Evolutionary conservation across 2,113 vertebrate genomes (phyloP).

Genomic region (Coptodon rendalli): DNA sequence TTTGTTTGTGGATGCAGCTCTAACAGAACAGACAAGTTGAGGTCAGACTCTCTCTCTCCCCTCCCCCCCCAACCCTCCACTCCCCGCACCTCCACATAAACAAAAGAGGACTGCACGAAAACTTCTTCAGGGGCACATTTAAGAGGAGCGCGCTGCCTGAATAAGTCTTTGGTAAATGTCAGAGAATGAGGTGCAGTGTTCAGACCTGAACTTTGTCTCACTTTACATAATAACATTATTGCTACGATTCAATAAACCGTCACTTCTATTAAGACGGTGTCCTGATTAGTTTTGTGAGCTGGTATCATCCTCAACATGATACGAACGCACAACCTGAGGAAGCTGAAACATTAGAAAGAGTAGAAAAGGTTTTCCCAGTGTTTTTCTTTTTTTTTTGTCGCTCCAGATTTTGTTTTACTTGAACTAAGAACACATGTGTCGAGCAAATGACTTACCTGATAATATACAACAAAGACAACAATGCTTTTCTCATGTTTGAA

Average conservation of each 20-base stretch:
- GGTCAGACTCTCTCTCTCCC: background rate
- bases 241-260: background rate
- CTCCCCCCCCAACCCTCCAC: background rate
- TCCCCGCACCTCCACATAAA: background rate
- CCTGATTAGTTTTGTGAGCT: background rate
- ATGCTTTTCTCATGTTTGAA: background rate
- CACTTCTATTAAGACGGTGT: background rate
- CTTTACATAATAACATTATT: slow-evolving; percentile 5
- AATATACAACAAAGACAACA: background rate
- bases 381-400: background rate
- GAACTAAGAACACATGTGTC: background rate
- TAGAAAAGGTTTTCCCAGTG: background rate
- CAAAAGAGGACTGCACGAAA: slow-evolving; percentile 14
- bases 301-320: background rate
- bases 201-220: background rate
- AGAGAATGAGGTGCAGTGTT: background rate
- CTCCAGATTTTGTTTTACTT: background rate
- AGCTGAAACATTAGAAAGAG: background rate
- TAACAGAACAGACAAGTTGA: background rate
- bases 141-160: background rate
- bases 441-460: background rate
- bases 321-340: background rate
- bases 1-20: slow-evolving; percentile 15
- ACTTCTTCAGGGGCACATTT: slow-evolving; percentile 16
- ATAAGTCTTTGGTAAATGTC: slow-evolving; percentile 25